Evolutionary conservation across 2,797 vertebrate genomes (phyloP).

Genomic region (Chelon labrosus): DNA sequence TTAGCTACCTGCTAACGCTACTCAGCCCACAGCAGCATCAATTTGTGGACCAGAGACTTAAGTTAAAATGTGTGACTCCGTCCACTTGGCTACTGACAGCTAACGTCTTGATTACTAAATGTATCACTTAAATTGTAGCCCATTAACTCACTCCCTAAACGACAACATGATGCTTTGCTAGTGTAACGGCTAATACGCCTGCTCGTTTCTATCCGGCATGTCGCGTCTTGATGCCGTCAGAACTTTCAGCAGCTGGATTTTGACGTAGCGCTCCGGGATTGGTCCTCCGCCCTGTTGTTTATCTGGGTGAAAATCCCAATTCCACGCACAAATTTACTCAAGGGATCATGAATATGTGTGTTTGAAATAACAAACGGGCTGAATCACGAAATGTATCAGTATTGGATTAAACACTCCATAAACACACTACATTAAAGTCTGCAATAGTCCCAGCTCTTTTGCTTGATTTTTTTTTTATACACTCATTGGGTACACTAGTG

Average conservation of each 20-base stretch:
- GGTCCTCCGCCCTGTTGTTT: constrained; percentile 6
- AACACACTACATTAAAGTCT: too few species aligned
- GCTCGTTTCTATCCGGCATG: constrained; percentile 17
- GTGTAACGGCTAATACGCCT: neutral
- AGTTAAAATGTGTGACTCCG: too few species aligned
- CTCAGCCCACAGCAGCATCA: neutral
- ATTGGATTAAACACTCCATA: too few species aligned
- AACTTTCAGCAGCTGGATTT: neutral
- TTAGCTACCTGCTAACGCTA: neutral
- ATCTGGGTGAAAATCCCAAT: neutral
- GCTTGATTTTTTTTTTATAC: too few species aligned
- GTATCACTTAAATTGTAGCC: fast-evolving
- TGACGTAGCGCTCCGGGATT: constrained; percentile 42
- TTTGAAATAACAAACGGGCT: too few species aligned
- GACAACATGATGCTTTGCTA: neutral
- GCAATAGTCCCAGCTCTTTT: too few species aligned
- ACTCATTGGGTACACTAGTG: too few species aligned
- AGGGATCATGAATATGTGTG: too few species aligned
- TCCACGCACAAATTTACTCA: too few species aligned
- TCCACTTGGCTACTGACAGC: too few species aligned
- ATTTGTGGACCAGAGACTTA: neutral
- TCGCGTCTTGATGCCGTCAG: constrained; percentile 55
- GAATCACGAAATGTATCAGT: too few species aligned
- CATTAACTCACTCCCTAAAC: neutral
- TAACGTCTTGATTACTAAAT: neutral